Conservation (phyloP, 1,140 invertebrate genomes). For the Brevipalpus yothersi region DNA sequence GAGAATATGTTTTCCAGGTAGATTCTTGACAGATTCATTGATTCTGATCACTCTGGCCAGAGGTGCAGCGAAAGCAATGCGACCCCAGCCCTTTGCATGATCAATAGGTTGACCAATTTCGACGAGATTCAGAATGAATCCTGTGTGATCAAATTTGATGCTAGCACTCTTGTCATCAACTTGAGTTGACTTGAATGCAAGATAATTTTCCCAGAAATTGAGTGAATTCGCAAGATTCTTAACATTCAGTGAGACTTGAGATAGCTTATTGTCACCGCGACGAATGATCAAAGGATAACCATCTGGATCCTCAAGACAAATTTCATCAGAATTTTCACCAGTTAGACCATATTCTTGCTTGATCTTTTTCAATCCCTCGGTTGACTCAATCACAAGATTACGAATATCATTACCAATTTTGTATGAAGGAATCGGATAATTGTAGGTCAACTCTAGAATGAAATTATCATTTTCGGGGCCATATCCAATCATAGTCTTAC, state of each 20-base stretch:
- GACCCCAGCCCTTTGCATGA: constrained; percentile 71
- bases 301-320: constrained; percentile 49
- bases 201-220: constrained; percentile 53
- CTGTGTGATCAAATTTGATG: constrained; percentile 40
- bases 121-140: constrained; percentile 44
- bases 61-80: constrained; percentile 78
- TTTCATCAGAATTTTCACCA: constrained; percentile 29
- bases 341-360: constrained; percentile 34
- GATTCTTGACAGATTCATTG: constrained; percentile 35
- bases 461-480: constrained; percentile 74
- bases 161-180: constrained; percentile 16
- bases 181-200: constrained; percentile 42
- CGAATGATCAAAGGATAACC: constrained; percentile 63
- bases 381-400: constrained; percentile 51
- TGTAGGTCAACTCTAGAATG: constrained; percentile 90
- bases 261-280: constrained; percentile 42
- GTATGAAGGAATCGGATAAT: constrained; percentile 73
- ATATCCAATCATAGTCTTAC: constrained; percentile 97
- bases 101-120: constrained; percentile 34
- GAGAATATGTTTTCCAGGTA: constrained; percentile 61
- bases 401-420: constrained; percentile 64
- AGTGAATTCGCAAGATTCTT: constrained; percentile 45
- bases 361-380: constrained; percentile 43
- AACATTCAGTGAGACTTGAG: constrained; percentile 49
- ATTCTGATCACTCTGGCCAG: constrained; percentile 35